Evolutionary conservation across 2,797 vertebrate genomes (phyloP), one percentile per base, ranked within the genome.

Genomic region (Xenops minutus): DNA sequence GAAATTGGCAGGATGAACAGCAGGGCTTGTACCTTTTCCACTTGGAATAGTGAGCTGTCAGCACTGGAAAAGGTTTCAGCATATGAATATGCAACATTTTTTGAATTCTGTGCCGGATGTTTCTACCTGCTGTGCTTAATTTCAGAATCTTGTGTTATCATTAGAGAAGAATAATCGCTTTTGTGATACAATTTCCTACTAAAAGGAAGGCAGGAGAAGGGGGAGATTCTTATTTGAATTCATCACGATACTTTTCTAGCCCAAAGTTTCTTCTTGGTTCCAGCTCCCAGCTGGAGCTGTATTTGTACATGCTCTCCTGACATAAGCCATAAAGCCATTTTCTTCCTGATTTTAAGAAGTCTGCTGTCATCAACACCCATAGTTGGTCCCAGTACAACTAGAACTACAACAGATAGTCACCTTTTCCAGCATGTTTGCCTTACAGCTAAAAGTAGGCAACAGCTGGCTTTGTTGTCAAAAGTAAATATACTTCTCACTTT

Each of bases 121-220:
- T 95, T 89, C 56, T 84, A 88, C 92, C 87, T 95, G 85, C 90
- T 95, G 90, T 85, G 90, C 51, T 41, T 95, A 66, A 93, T 96
- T 96, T 95, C 85, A 84, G 83, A 91, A 82, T 73, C 51, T 46
- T 4, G 1, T 68, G 41, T 92, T 95, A 71, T 75, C 89, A 55
- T 93, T 93, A 92, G 37, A 91, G 69, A 63, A 93, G 92, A 95
- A 78, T 16, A 78, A 44, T 73, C 26, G 75, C 36, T 83, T 85
- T 81, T 88, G 71, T 41, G 44, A 24, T n/a, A 52, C 26, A 54
- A 46, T 84, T 66, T 88, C 48, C 39, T 83, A 78, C 14, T 9
- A 59, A 68, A 92, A 88, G 43, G 22, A 82, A 66, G 51, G 36
- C 1, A 9, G 9, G 36, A 72, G 36, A 88, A 89, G 14, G 7